A percentile compares a stretch with the other conserved stretches of the same genome.
These are phyloP conservation scores for Pyrocoelia pectoralis DNA, from an alignment of 2,888 invertebrate genomes.

Conservation along the genomic window DNA sequence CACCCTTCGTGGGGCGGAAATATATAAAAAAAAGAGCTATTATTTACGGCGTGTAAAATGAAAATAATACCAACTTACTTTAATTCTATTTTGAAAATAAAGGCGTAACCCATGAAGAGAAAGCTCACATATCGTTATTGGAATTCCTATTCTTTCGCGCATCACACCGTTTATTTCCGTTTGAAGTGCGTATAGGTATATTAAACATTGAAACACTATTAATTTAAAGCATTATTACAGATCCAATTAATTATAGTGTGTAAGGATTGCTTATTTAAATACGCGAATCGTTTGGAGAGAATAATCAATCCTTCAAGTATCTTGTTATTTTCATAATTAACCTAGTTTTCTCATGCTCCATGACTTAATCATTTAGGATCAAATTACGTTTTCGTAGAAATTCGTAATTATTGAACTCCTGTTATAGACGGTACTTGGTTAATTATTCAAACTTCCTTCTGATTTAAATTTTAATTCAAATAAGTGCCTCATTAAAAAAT, in stretches of 20 bases:
- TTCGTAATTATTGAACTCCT: neutral
- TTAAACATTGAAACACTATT: neutral
- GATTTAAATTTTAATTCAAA: neutral
- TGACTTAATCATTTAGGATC: neutral
- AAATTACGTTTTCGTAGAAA: neutral
- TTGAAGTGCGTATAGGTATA: neutral
- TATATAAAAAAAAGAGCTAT: too few species aligned
- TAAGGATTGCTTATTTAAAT: neutral
- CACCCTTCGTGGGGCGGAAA: too few species aligned
- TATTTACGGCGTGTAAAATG: too few species aligned
- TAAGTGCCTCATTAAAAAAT: too few species aligned
- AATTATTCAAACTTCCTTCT: neutral
- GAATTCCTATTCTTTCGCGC: too few species aligned
- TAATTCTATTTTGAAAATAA: too few species aligned
- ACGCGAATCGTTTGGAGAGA: neutral
- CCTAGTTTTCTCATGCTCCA: neutral
- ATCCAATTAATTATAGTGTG: neutral
- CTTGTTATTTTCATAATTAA: conserved; percentile 1
- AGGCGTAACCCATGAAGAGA: too few species aligned
- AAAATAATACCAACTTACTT: too few species aligned
- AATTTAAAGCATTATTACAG: neutral
- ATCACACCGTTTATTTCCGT: too few species aligned
- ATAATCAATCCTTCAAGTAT: conserved; percentile 1
- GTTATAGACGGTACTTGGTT: neutral
- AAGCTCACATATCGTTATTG: too few species aligned